Base-by-base conservation (phyloP, 1,140 invertebrate genomes). In the Euura lappo region DNA sequence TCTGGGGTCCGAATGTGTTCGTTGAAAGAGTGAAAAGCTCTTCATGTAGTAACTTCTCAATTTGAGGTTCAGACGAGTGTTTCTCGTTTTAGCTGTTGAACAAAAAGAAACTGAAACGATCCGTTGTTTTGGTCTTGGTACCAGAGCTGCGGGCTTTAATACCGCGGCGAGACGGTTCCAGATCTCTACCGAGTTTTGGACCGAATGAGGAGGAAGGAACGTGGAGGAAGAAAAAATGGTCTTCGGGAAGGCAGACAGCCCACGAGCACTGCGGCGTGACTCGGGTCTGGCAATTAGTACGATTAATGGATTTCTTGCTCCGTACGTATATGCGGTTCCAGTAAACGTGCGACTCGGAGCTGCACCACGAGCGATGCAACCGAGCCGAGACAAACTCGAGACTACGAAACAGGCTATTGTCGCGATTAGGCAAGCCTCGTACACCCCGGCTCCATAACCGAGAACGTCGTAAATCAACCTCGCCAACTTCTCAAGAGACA, bases 401-500 rank as follows among this genome's bases (percentile, higher is more conserved):
- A 28, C 28, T 28, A 28, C 28, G 51, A 60, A 8, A 60, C 51
- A 8, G 51, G 51, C 51, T 60, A 60, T 60, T 60, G 51, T 60
- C 51, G 51, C 51, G 51, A 60, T 60, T 60, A 60, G 51, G 51
- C 51, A 60, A 60, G 51, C 51, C 51, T 60, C 13, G 51, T 60
- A 60, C 51, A 8, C 28, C 51, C 51, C 10, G 51, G 13, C 51
- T 8, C 13, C 10, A 8, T 5, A 60, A 8, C 13, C 51, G 51
- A 28, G 28, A 28, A 28, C 28, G 28, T 28, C 28, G 28, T 60
- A 60, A 60, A 60, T 60, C 51, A 60, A 60, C 3, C 51, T 60
- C 13, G 6, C 3, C 51, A 28, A 28, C 28, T 28, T 28, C 28
- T 28, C 28, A 28, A 28, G 28, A 28, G 28, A 28, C 28, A 28